Percentiles rank a stretch among this genome's conserved stretches.
These are phyloP conservation scores for Neopelma chrysocephalum DNA, from an alignment of 2,797 vertebrate genomes.

Conservation along the genomic window DNA sequence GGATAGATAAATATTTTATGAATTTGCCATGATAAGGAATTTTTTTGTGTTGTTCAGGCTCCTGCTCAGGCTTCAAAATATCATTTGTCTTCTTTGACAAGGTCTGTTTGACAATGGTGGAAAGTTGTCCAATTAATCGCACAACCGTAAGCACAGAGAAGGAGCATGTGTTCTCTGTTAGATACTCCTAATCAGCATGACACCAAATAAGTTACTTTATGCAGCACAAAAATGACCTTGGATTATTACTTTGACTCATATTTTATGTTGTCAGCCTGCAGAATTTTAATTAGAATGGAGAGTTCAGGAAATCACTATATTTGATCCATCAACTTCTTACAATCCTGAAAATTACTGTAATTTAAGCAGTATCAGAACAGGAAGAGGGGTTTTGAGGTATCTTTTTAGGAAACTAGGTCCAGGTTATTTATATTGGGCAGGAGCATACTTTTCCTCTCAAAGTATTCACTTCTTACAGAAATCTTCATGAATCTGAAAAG, in stretches of 20 bases:
- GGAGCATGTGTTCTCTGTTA: background rate
- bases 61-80: background rate
- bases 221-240: constrained; percentile 67
- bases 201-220: constrained; percentile 63
- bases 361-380: background rate
- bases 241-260: constrained; percentile 49
- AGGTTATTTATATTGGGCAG: background rate
- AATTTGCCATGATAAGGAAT: background rate
- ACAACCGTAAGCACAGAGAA: background rate
- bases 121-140: constrained; percentile 34
- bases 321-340: background rate
- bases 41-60: background rate
- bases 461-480: background rate
- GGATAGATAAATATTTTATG: background rate
- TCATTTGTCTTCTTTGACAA: background rate
- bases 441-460: background rate
- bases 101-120: background rate
- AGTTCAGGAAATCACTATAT: constrained; percentile 42
- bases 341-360: constrained; percentile 44
- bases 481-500: background rate
- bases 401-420: background rate
- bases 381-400: constrained; percentile 9
- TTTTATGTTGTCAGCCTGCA: constrained; percentile 56
- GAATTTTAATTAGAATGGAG: constrained; percentile 71
- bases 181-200: constrained; percentile 48